phyloP scores from a whole-genome alignment of 2,113 vertebrate genomes.

The Diadophis punctatus region DNA sequence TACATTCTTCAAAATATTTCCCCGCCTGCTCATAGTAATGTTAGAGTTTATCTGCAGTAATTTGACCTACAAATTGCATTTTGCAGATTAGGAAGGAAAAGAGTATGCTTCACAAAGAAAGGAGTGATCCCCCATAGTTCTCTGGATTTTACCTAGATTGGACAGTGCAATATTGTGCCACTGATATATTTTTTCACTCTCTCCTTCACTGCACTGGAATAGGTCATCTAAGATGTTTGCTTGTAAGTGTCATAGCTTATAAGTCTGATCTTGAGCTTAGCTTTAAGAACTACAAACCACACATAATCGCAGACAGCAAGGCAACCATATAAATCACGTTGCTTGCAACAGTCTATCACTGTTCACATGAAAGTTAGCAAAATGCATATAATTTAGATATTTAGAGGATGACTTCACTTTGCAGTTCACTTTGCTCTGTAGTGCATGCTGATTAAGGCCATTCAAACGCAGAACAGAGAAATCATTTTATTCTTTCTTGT shows the following conservation, averaged over 20 bases:
- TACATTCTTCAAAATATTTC: background rate
- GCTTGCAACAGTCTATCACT: background rate
- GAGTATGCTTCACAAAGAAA: background rate
- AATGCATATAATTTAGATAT: background rate
- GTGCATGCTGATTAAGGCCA: background rate
- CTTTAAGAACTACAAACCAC: background rate
- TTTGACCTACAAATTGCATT: background rate
- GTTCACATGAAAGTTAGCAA: background rate
- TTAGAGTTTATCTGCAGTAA: background rate
- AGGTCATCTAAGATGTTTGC: background rate
- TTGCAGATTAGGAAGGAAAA: background rate
- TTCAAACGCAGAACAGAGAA: background rate
- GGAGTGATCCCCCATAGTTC: too few relatives aligned
- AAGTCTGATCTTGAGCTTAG: conserved; percentile 19
- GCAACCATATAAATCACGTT: background rate
- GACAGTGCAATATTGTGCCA: conserved; percentile 1
- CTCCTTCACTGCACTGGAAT: conserved; percentile 9
- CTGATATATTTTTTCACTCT: background rate
- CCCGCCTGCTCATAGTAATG: too few relatives aligned
- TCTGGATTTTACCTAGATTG: background rate
- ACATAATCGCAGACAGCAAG: background rate
- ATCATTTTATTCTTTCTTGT: background rate
- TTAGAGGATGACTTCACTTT: background rate
- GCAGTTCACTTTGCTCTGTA: background rate
- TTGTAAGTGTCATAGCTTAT: conserved; percentile 13